Evolutionary conservation across 1,140 invertebrate species (phyloP), one percentile per base, ranked within the genome.

Genomic region (Odontomachus brunneus): DNA sequence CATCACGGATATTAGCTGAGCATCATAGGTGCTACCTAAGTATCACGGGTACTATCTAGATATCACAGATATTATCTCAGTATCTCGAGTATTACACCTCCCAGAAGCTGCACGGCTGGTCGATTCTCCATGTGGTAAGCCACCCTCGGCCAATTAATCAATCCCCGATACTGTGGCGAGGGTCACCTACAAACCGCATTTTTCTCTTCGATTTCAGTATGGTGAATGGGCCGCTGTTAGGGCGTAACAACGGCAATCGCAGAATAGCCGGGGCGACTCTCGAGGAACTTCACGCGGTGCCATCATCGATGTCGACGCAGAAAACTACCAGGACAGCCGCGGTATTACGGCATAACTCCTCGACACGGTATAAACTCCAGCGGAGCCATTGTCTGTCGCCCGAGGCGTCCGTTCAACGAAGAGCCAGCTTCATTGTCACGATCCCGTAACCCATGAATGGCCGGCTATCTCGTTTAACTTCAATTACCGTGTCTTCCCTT

Each of bases 401-500:
- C 14, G 84, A 84, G 74, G 75, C 87, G 78, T 84, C 82, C 82
- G 88, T 86, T 89, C 82, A 90, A 84, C 74, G 65, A 74, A 81
- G 73, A 90, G 85, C 73, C 76, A 85, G 86, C 85, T 90, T 91
- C 89, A 91, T 91, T 91, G 91, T 91, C 87, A 89, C 69, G 88
- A 87, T 86, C 82, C 82, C 75, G 88, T 83, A 84, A 85, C 83
- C 74, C 83, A 81, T 91, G 90, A 91, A 91, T 91, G 89, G 89
- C 65, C 72, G 85, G 90, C 89, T 91, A 90, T 91, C 91, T 91
- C 90, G 91, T 91, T 91, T 91, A 91, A 91, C 91, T 91, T 91
- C 90, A 91, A 91, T 91, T 91, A 91, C 89, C 89, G 33, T 83
- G 82, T 53, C 75, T 83, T 86, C 82, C 89, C 84, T 89, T 89